Base-by-base conservation (phyloP, 2,888 invertebrate genomes). In the Cordilura impudica region DNA sequence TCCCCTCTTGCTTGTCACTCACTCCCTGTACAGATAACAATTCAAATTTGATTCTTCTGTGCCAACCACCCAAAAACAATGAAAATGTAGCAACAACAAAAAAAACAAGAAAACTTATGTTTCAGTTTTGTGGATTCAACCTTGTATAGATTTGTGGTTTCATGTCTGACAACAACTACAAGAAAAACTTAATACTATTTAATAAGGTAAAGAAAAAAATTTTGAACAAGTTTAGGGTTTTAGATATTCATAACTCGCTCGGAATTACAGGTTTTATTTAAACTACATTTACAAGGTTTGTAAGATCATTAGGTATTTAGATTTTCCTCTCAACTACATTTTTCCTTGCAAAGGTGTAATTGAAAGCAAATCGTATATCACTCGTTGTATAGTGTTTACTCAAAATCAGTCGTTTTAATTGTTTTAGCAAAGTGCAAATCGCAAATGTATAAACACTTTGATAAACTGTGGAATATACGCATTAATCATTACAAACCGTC, bases 51-150 rank as follows among this genome's bases (percentile, higher is more conserved):
- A 0, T 35, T 58, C 23, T 29, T 56, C n/a, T 2, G 16, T n/a
- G 14, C 31, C 18, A 14, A 31, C 19, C 49, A 29, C 21, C 21
- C 56, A 45, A 49, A 61, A 56, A 29, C 58, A 78, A 71, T 60
- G 45, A 72, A 78, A 78, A 54, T 78, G 21, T 61, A n/a, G n/a
- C n/a, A n/a, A n/a, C n/a, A n/a, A n/a, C n/a, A n/a, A 56, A 51
- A 39, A 72, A 47, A 61, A 73, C 54, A 31, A 12, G 10, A 31
- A 71, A 66, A 49, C 43, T 53, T 53, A 67, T 47, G 60, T 60
- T 71, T 35, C 12, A 5, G 31, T 19, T 49, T 18, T 49, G 18
- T 39, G 23, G 14, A 47, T 8, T 39, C 31, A 67, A 47, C 6
- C 45, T 61, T 61, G 61, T 75, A 47, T 47, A 69, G 61, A 75